A percentile compares a stretch with the other conserved stretches of the same genome.
Evolutionary conservation across 2,888 invertebrate genomes (phyloP).

Genomic region (Archips xylosteana): DNA sequence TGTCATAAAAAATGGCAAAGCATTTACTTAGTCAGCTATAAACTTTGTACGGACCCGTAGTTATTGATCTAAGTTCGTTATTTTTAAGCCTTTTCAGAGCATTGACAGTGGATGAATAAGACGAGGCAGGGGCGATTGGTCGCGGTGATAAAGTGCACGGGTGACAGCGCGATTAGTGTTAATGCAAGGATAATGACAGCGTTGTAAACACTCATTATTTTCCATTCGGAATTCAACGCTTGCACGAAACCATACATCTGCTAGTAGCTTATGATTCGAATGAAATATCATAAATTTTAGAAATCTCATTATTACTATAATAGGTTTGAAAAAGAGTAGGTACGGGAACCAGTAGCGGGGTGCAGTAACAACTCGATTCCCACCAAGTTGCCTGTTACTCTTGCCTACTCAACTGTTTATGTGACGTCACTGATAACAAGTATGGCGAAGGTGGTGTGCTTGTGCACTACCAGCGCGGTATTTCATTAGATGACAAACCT

Average conservation of each 20-base stretch:
- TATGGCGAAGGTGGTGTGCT: no score
- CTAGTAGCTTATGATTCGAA: neutral
- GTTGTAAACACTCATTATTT: conserved; percentile 40
- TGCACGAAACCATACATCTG: conserved; percentile 10
- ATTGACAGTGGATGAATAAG: conserved; percentile 22
- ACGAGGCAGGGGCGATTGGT: conserved; percentile 33
- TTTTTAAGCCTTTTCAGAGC: conserved; percentile 5
- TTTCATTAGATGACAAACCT: no score
- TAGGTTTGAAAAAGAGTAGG: no score
- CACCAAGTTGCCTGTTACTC: no score
- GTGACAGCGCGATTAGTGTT: conserved; percentile 37
- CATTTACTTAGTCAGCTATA: no score
- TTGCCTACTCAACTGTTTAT: no score
- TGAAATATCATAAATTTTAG: neutral
- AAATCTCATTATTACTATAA: no score
- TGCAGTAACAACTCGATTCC: no score
- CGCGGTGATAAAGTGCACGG: conserved; percentile 42
- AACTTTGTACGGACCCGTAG: neutral
- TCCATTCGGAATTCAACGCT: conserved; percentile 27
- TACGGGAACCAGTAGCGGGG: no score
- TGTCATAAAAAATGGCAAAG: no score
- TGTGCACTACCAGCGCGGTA: no score
- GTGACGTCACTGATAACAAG: no score
- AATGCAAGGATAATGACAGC: conserved; percentile 34
- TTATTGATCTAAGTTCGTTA: neutral